Conservation (phyloP, 1,140 invertebrate genomes). For the Drosophila sproati region DNA sequence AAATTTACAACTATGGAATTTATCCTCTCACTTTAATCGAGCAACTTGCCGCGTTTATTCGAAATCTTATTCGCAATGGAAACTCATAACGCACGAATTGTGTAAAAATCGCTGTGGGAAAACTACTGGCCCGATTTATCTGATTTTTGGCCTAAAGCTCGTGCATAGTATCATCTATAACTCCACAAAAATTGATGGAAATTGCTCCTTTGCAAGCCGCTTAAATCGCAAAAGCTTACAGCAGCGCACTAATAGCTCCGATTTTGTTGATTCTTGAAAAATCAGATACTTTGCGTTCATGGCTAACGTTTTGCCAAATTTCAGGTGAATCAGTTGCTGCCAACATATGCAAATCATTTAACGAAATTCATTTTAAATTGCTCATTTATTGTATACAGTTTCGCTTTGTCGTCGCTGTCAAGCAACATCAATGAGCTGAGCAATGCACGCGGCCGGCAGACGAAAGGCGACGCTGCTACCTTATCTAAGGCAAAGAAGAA, state of each 20-base stretch:
- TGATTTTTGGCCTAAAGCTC: constrained; percentile 38
- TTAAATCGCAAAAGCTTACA: constrained; percentile 43
- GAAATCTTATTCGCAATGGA: constrained; percentile 21
- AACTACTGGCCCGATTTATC: constrained; percentile 25
- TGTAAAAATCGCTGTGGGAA: constrained; percentile 64
- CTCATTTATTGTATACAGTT: constrained; percentile 67
- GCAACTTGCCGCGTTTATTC: constrained; percentile 1
- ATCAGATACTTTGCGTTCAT: constrained; percentile 60
- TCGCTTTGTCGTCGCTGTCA: constrained; percentile 51
- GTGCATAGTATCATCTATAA: background rate
- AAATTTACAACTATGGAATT: constrained; percentile 2
- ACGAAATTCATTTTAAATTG: constrained; percentile 78
- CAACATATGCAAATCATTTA: constrained; percentile 68
- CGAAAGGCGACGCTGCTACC: background rate
- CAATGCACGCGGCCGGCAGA: constrained; percentile 65
- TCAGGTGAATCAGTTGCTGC: constrained; percentile 8
- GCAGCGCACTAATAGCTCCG: constrained; percentile 18
- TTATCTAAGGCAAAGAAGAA: background rate
- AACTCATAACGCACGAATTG: constrained; percentile 63
- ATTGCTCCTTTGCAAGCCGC: background rate
- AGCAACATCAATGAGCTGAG: constrained; percentile 40
- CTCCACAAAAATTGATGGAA: background rate
- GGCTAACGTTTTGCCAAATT: constrained; percentile 14
- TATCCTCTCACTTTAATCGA: constrained; percentile 33
- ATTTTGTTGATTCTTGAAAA: constrained; percentile 73